Evolutionary conservation across 2,888 invertebrate genomes (phyloP), one percentile per base, ranked within the genome.

Genomic region (Chalcis sispes): DNA sequence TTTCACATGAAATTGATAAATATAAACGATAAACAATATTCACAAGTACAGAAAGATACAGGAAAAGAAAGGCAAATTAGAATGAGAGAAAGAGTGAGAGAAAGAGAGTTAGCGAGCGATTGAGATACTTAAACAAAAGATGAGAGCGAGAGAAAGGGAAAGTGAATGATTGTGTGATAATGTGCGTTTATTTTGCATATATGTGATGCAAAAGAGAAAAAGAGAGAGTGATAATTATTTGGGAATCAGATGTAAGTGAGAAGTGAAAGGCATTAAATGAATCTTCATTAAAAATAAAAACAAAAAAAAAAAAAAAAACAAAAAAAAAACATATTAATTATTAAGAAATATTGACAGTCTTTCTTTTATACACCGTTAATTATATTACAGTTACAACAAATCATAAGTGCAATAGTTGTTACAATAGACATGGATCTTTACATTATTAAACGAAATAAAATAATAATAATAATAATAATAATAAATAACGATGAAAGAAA

Each of bases 321-420:
- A 50, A 50, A 50, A 46, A 65, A 52, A 67, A 76, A 67, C 75
- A 79, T 80, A 77, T 69, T 77, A 73, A 75, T 80, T 79, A 80
- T 82, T 79, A 81, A 80, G 79, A 80, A 79, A 80, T 80, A 80
- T 82, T 83, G 81, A 81, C 83, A 83, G 82, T 83, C 81, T 83
- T 82, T 83, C 82, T 82, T 82, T 79, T 79, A 80, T 81, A 72
- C 79, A 80, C 81, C 78, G 80, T 81, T 82, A 80, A 79, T 80
- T 82, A 80, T 80, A 80, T 80, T 80, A 80, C 80, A 81, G 80
- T 80, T 82, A 82, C 79, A 82, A 84, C 83, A 86, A 86, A 86
- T 87, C 88, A 88, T 83, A 88, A 87, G 88, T 88, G 88, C 88
- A 88, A 88, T 88, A 88, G 88, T 86, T 87, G 83, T 85, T 84